These are phyloP conservation scores for Lepidurus arcticus DNA, from an alignment of 1,140 invertebrate genomes.

Conservation along the genomic window DNA sequence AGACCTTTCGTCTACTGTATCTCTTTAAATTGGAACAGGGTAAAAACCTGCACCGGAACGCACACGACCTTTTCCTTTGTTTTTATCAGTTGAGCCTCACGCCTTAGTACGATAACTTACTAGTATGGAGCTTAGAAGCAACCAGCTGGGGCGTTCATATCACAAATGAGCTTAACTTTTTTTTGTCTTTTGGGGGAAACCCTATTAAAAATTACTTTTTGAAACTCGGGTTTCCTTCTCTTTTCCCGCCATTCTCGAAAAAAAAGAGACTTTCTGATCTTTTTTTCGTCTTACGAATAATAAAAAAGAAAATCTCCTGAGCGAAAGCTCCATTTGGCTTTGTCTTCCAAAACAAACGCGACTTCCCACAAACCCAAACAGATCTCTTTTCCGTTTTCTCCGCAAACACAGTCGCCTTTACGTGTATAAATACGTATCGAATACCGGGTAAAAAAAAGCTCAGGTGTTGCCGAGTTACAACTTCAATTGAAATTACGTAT, in stretches of 20 bases:
- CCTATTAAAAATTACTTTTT: too few relatives aligned
- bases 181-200: not conserved
- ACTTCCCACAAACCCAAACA: constrained; percentile 14
- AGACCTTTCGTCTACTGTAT: not conserved
- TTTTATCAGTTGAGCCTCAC: constrained; percentile 11
- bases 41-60: not conserved
- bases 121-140: not conserved
- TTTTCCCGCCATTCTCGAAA: too few relatives aligned
- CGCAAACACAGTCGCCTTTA: not conserved
- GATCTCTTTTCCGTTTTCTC: not conserved
- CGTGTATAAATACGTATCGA: not conserved
- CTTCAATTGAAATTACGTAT: too few relatives aligned
- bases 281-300: too few relatives aligned
- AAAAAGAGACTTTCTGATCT: too few relatives aligned
- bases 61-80: not conserved
- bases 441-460: not conserved
- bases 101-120: not conserved
- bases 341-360: constrained; percentile 10
- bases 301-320: too few relatives aligned
- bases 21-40: not conserved
- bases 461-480: too few relatives aligned
- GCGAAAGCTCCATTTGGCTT: not conserved
- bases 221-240: too few relatives aligned
- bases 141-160: not conserved
- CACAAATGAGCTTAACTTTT: not conserved